Evolutionary conservation across 2,888 invertebrate genomes (phyloP), one percentile per base, ranked within the genome.

Genomic region (Cantharis rustica): DNA sequence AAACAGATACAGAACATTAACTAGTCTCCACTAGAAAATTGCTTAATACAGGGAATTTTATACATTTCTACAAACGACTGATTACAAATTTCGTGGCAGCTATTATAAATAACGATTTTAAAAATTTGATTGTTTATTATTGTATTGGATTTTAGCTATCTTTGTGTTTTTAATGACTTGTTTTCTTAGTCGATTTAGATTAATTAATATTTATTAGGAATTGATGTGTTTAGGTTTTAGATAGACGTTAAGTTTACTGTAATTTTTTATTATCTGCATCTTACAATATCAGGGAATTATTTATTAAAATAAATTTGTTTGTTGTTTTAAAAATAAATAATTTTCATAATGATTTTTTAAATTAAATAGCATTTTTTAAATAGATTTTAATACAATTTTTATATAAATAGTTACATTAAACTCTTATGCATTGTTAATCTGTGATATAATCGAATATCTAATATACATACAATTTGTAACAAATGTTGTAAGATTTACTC

Each of bases 371-470:
- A n/a, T 20, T 72, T 72, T n/a, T 27, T 31, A 66, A 68, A 72
- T 68, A 68, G 64, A 47, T 17, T 23, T 64, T 72, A 72, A 72
- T 72, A 27, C 23, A 68, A 66, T 63, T 20, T 71, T 17, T 31
- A 23, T 71, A 68, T 72, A 64, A 72, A 31, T 72, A 72, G 72
- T 75, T 75, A 73, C 69, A 69, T 76, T 62, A 61, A 77, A 61
- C 27, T 66, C 81, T 20, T 78, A 72, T 81, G 79, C 81, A 81
- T 81, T 80, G 79, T 77, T 79, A 80, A 82, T 81, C 82, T 83
- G 83, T 83, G 83, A 83, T 83, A 83, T 83, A 83, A 82, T 83
- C 81, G 82, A 83, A 81, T 83, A 81, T 77, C 75, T 77, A 75
- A 69, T 68, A 63, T 63, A 68, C 17, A 16, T 26, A 64, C 26